These are phyloP conservation scores for Cydia splendana DNA, from an alignment of 1,140 invertebrate genomes.

Conservation along the genomic window DNA sequence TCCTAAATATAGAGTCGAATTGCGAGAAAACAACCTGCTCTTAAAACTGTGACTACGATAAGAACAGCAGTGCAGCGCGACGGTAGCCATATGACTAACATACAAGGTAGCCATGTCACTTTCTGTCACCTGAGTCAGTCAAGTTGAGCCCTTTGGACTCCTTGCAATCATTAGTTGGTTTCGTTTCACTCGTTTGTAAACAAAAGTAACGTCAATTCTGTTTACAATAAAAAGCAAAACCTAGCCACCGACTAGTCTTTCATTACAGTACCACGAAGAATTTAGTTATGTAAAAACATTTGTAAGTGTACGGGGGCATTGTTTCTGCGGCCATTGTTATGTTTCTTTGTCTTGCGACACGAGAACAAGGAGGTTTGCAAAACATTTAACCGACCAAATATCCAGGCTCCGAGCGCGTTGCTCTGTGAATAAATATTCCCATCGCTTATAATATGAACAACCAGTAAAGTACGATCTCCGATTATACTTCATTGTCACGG, in stretches of 20 bases:
- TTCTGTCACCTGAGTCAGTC: background rate
- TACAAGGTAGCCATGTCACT: background rate
- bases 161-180: background rate
- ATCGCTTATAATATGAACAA: background rate
- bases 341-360: slow-evolving; percentile 59
- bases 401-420: background rate
- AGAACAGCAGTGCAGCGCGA: too few relatives aligned
- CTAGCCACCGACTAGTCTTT: background rate
- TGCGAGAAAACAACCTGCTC: background rate
- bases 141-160: background rate
- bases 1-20: too few relatives aligned
- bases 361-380: slow-evolving; percentile 61
- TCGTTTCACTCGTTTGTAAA: background rate
- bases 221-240: background rate
- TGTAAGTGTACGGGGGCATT: slow-evolving; percentile 53
- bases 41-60: too few relatives aligned
- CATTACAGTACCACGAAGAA: background rate
- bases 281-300: slow-evolving; percentile 37
- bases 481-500: background rate
- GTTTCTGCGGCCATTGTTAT: slow-evolving; percentile 62
- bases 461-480: background rate
- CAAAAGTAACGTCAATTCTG: background rate
- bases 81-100: background rate
- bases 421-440: background rate
- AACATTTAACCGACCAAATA: slow-evolving; percentile 43